Evolutionary conservation across 2,797 vertebrate species (phyloP), one percentile per base, ranked within the genome.

Genomic region (Dendrocincla fuliginosa): DNA sequence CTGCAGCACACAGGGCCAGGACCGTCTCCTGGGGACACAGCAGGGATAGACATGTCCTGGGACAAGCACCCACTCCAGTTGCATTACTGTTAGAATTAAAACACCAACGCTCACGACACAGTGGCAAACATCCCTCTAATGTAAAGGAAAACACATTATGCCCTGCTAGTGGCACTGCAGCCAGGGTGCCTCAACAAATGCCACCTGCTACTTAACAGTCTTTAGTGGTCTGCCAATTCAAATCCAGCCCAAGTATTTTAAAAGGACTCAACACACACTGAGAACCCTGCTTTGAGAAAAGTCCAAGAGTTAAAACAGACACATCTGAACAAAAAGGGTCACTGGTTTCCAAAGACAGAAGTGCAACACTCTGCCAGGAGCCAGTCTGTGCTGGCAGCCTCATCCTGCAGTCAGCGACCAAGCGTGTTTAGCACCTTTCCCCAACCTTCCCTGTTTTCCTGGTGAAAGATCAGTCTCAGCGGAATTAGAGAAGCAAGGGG

Each of bases 401-500:
- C 53, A 28, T 20, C 67, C 53, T 49, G 41, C 68, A 67, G 65
- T 70, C 80, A 91, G 70, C 39, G 69, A 33, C 10, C 42, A 44
- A 59, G 19, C 0, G 0, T 12, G 9, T 75, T 94, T 37, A 77
- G 47, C 53, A 79, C 9, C 63, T 87, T 76, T 75, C 35, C 60
- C 20, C 20, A 61, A 1, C 30, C 59, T 64, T 42, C 37, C 50
- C 35, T 10, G 9, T 61, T 77, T 77, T 39, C 27, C 53, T 7
- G 2, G 13, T 41, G 20, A 86, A 93, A 59, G 9, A 89, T 56
- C 69, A 60, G 30, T 35, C 41, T 89, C 74, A 94, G 87, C 77
- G 79, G 76, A 94, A 91, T 50, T 83, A 63, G 78, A 89, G 74
- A 92, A 84, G 33, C 12, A 86, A 92, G 53, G 27, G 50, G 82